Base-by-base conservation (phyloP, 2,888 invertebrate species). In the Drosophila pseudotalamancana region DNA sequence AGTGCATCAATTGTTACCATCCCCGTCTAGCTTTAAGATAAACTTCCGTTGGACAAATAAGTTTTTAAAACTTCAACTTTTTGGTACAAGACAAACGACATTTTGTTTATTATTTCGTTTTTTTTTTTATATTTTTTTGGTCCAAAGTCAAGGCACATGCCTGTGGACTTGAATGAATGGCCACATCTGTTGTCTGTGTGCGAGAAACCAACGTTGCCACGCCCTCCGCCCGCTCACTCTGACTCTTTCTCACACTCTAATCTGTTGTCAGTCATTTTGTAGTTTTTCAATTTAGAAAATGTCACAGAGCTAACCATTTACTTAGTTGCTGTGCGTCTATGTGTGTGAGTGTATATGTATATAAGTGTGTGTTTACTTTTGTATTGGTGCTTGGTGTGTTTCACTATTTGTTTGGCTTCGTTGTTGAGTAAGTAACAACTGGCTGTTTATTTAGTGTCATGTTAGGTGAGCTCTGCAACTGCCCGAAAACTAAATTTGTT, bases 371-470 rank as follows among this genome's bases (percentile, higher is more conserved):
- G 32, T 68, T 78, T 75, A 57, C 62, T 32, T 62, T 74, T 64
- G 84, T 86, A 64, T 86, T 75, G 74, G 84, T 61, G 66, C 72
- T 82, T 69, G 64, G 71, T 70, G 71, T 70, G 72, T 75, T 60
- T 64, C 51, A 54, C 66, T 73, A 73, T 78, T 84, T 84, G 85
- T 84, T 70, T 82, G 86, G 81, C 87, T 80, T 56, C 81, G 87
- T 72, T 72, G 82, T 85, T 87, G 79, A 72, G 78, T 87, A 87
- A 82, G 82, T 82, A 83, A 83, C 83, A 83, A 87, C 82, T 67
- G 75, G 56, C 72, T 85, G 82, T 87, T 83, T 83, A 87, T 87
- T 83, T 83, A 87, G 82, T 83, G 88, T 87, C 88, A 87, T 87
- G 83, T 81, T 79, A 67, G 68, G 50, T 39, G 27, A 21, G 23